Evolutionary conservation across 2,113 vertebrate genomes (phyloP).

Genomic region (Puffinus mauretanicus): DNA sequence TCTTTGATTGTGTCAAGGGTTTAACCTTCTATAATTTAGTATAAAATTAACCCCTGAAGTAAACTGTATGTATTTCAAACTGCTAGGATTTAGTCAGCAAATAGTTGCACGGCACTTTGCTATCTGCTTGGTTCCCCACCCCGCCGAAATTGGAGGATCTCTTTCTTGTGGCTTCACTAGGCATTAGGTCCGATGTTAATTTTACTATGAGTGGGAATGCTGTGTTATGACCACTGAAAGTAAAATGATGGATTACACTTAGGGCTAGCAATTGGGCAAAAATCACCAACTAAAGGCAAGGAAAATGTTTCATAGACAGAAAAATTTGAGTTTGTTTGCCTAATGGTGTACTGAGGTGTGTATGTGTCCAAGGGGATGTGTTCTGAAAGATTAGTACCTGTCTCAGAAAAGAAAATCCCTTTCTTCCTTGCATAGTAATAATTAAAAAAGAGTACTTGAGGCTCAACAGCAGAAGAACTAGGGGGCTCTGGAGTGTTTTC

Average conservation of each 20-base stretch:
- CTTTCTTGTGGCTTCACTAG: background rate
- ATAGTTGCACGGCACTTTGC: background rate
- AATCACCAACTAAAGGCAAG: background rate
- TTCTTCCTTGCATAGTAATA: background rate
- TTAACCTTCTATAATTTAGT: background rate
- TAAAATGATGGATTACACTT: background rate
- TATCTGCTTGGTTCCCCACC: background rate
- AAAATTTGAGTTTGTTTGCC: background rate
- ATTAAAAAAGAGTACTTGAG: background rate
- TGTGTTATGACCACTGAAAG: background rate
- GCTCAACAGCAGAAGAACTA: background rate
- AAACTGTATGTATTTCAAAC: background rate
- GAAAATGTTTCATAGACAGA: background rate
- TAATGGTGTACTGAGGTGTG: background rate
- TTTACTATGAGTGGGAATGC: background rate
- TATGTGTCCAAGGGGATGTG: background rate
- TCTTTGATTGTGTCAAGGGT: background rate
- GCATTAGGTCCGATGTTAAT: background rate
- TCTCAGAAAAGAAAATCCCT: background rate
- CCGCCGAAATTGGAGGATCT: background rate
- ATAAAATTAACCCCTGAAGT: background rate
- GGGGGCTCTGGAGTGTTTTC: background rate
- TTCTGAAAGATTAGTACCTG: background rate
- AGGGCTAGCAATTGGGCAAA: background rate
- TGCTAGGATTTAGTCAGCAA: background rate